Conservation (phyloP, 2,888 invertebrate species). For the Toxonevra muliebris region DNA sequence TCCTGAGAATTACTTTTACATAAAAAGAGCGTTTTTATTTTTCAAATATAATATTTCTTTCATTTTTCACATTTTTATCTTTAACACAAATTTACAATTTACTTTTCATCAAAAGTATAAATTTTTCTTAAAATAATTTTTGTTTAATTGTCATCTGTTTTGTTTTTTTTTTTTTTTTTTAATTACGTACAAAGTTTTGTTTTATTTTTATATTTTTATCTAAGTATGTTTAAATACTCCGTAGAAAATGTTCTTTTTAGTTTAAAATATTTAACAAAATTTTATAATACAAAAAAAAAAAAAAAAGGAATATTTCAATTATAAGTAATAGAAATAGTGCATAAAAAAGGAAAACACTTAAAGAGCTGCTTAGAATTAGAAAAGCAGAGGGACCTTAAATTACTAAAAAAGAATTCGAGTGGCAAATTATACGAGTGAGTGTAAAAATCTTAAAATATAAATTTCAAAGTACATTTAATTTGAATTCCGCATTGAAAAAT, state of each 20-base stretch:
- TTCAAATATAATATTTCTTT: constrained; percentile 1
- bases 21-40: not conserved
- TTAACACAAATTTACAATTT: constrained; percentile 16
- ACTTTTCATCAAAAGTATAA: not conserved
- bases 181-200: constrained; percentile 3
- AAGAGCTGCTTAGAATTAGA: constrained; percentile 5
- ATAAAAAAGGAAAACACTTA: not conserved
- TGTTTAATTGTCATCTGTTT: not conserved
- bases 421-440: constrained; percentile 16
- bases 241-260: no score
- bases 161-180: not conserved
- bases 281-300: constrained; percentile 5
- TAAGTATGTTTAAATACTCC: not conserved
- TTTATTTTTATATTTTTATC: not conserved
- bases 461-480: not conserved
- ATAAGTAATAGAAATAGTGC: not conserved
- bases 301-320: not conserved
- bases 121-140: constrained; percentile 1
- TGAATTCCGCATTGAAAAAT: not conserved
- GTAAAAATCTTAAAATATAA: not conserved
- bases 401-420: not conserved
- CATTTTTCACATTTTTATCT: constrained; percentile 4
- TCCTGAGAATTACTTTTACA: no score
- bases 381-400: constrained; percentile 1
- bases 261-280: not conserved